Percentiles rank a stretch among this genome's conserved stretches.
Conservation (phyloP, 2,113 vertebrate species). For the Psophia crepitans region DNA sequence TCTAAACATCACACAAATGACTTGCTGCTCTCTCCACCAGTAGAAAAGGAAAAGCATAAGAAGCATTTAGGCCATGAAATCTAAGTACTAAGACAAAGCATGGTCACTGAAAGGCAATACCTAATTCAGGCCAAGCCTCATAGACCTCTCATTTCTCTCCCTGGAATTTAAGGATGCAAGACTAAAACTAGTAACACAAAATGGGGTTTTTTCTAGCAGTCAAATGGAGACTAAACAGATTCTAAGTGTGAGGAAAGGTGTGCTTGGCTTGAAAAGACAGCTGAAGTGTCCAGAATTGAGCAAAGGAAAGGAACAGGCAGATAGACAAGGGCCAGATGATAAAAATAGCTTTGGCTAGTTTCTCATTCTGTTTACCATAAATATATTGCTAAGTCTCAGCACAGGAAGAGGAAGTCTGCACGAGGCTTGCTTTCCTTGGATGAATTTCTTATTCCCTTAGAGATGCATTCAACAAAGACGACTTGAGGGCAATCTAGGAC, state of each 20-base stretch:
- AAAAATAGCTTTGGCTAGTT: background rate
- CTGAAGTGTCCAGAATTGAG: background rate
- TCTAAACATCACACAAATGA: background rate
- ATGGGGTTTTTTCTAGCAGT: background rate
- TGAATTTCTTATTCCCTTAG: background rate
- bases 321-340: background rate
- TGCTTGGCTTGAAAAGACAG: background rate
- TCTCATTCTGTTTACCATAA: background rate
- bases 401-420: background rate
- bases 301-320: background rate
- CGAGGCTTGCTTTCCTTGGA: background rate
- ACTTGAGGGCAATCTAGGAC: background rate
- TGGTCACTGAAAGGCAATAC: background rate
- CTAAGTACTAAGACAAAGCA: background rate
- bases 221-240: fast-evolving
- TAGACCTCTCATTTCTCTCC: background rate
- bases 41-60: background rate
- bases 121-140: background rate
- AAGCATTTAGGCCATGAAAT: background rate
- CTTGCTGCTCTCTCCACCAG: background rate
- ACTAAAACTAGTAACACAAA: background rate
- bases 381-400: background rate
- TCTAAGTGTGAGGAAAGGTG: background rate
- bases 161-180: background rate
- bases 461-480: background rate